Evolutionary conservation across 2,797 vertebrate species (phyloP), one percentile per base, ranked within the genome.

Genomic region (Coccyzus lansbergi): DNA sequence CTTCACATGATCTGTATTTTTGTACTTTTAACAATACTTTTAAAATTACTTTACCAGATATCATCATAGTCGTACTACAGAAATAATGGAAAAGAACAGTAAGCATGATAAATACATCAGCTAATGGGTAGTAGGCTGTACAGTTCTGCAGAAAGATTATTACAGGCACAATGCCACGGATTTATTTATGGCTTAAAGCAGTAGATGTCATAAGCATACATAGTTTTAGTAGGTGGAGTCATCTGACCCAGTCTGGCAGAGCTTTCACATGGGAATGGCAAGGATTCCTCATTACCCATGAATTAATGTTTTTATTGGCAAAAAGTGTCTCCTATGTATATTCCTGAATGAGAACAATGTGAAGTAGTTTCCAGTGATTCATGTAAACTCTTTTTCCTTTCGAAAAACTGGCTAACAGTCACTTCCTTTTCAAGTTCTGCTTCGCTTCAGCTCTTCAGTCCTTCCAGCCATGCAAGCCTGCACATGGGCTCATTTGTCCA

Each of bases 231-330:
- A 94, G 94, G 92, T 95, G 93, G 96, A 97, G 94, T 90, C 93
- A 95, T 94, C 92, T 86, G 85, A 96, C 67, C 93, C 93, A 92
- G 70, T 91, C 93, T 97, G 94, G 87, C 89, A 94, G 85, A 95
- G 91, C 72, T 92, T 96, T 90, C 93, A 79, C 80, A 62, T 82
- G 92, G 89, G 80, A 94, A 95, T 86, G 74, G 85, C 85, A 88
- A 92, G 80, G 70, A 79, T 63, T 95, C 34, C 76, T 84, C 84
- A 90, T 86, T 92, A 94, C 53, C 93, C 85, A 46, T 20, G 89
- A 96, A 95, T 92, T 95, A 92, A 94, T 96, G 89, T 86, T 96
- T 95, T 92, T 93, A 91, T 88, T 95, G 95, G 95, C 94, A 95
- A 88, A 90, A 90, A 84, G 46, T 24, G 38, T 91, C 92, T 95